Base-by-base conservation (phyloP, 1,140 invertebrate genomes). In the Drosophila yakuba region DNA sequence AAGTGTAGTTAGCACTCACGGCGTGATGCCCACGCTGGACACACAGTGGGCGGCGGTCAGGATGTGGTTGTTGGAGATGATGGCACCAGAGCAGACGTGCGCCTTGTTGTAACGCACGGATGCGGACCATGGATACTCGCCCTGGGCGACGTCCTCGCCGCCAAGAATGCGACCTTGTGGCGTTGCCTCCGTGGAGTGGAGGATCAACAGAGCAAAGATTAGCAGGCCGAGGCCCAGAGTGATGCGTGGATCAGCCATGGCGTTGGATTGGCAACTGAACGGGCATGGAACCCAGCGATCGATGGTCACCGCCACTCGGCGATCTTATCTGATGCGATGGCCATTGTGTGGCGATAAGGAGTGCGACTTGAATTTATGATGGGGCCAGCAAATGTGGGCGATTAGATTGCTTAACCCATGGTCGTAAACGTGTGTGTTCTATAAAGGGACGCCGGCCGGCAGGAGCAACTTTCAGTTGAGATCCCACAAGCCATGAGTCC, bases 41-140 rank as follows among this genome's bases (percentile, higher is more conserved):
- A 92, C 75, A 20, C 79, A 90, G 58, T 84, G 80, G 2, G 73
- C 91, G 15, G 91, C 78, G 10, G 88, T 91, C 6, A 92, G 38
- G 57, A 91, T 4, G 0, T 67, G 17, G 0, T 4, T 80, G 5
- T 10, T 4, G 1, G 54, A 43, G 17, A 91, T 85, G 17, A 92
- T 76, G 36, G 0, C 28, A 4, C 68, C 71, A 0, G 54, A 54
- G 43, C 91, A 83, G 8, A 56, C 44, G 17, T 92, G 91, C 1
- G 73, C 64, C 41, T 81, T 83, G 43, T 90, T 67, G 11, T 78
- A 44, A 20, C 91, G 88, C 17, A 92, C 50, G 4, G 91, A 92
- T 0, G 52, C 79, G 14, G 77, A 50, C 63, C 71, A 91, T 23
- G 91, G 91, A n/a, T 60, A 73, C 55, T 90, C 66, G 0, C 48